A percentile compares a stretch with the other conserved stretches of the same genome.
These are phyloP conservation scores for Campopleginae sp. DNA, from an alignment of 2,888 invertebrate species.

Conservation along the genomic window DNA sequence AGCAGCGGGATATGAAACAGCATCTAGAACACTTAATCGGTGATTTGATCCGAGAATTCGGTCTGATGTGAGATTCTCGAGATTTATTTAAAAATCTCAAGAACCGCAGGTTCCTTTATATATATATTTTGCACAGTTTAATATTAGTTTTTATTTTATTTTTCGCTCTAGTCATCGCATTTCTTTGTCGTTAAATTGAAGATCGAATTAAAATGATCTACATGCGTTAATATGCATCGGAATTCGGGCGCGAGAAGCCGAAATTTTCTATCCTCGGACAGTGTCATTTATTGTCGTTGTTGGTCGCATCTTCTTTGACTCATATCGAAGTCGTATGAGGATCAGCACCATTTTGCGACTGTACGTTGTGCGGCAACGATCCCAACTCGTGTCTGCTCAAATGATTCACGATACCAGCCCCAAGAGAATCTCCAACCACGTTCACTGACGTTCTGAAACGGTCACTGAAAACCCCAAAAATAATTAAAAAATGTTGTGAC, in stretches of 20 bases:
- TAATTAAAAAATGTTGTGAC: neutral
- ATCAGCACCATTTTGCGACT: slow-evolving; percentile 77
- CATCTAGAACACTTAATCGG: slow-evolving; percentile 71
- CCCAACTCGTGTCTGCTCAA: slow-evolving; percentile 85
- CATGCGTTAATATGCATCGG: slow-evolving; percentile 15
- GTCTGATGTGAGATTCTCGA: slow-evolving; percentile 46
- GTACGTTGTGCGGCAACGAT: slow-evolving; percentile 77
- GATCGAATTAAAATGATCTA: slow-evolving; percentile 8
- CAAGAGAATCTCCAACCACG: slow-evolving; percentile 89
- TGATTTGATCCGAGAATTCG: slow-evolving; percentile 66
- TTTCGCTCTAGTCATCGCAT: neutral
- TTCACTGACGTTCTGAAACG: slow-evolving; percentile 87
- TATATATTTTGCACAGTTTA: slow-evolving; percentile 3
- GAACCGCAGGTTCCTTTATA: slow-evolving; percentile 18
- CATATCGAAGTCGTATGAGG: slow-evolving; percentile 83
- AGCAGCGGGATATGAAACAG: slow-evolving; percentile 67
- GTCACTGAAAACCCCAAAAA: slow-evolving; percentile 79
- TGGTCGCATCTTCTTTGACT: slow-evolving; percentile 64
- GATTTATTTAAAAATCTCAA: slow-evolving; percentile 19
- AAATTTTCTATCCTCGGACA: slow-evolving; percentile 55
- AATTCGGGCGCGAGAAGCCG: slow-evolving; percentile 32
- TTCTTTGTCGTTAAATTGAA: slow-evolving; percentile 18
- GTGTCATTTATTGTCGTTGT: slow-evolving; percentile 68
- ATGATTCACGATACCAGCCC: slow-evolving; percentile 88
- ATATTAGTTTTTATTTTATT: neutral